Percentiles rank a stretch among this genome's conserved stretches.
These are phyloP conservation scores for Anniella stebbinsi DNA, from an alignment of 2,797 vertebrate species.

Conservation along the genomic window DNA sequence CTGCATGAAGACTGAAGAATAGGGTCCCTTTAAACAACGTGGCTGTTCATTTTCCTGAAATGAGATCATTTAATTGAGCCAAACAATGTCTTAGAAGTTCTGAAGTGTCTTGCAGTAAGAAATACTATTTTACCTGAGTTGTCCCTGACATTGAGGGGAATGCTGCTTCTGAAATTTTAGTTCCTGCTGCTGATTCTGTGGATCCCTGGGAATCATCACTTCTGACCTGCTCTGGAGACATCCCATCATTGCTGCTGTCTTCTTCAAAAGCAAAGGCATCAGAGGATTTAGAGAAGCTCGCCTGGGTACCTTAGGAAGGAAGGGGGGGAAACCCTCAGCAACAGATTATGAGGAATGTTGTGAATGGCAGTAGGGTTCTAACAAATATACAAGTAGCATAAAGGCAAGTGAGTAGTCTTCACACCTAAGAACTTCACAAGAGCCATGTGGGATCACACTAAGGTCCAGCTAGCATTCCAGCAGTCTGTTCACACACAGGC, in stretches of 20 bases:
- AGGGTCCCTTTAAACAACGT: not conserved
- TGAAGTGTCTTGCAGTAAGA: not conserved
- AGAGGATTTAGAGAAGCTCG: conserved; percentile 87
- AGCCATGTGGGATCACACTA: no score
- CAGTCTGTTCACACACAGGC: no score
- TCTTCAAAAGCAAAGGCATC: conserved; percentile 96
- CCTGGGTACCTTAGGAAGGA: conserved; percentile 83
- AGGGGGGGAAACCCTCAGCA: not conserved
- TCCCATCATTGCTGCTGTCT: conserved; percentile 94
- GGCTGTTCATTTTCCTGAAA: not conserved
- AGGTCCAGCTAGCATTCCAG: no score
- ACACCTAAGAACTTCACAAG: not conserved
- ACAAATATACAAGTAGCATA: not conserved
- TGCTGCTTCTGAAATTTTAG: conserved; percentile 78
- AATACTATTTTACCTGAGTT: conserved; percentile 81
- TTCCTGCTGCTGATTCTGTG: conserved; percentile 79
- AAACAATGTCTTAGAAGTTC: not conserved
- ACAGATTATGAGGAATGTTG: not conserved
- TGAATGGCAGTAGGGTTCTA: not conserved
- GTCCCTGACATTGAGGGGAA: conserved; percentile 76
- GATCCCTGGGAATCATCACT: conserved; percentile 88
- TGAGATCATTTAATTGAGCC: not conserved
- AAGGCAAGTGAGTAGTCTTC: not conserved
- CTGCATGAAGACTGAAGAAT: not conserved
- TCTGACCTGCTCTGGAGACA: conserved; percentile 91